phyloP scores from a whole-genome alignment of 1,140 invertebrate genomes.

The Pseudobourletiella spinata region DNA sequence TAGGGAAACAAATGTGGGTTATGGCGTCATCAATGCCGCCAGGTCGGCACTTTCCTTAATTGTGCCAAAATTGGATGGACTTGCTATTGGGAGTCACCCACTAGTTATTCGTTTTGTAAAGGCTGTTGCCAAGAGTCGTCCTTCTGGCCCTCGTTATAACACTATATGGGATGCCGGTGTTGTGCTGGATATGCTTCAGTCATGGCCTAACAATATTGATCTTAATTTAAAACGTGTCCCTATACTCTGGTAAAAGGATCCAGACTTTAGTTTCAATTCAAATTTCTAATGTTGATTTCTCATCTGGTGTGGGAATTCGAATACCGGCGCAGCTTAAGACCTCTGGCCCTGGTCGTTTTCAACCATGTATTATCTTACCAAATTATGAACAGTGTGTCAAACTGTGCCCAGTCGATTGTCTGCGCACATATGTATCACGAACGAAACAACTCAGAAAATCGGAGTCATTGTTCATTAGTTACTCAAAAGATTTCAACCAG shows the following conservation, averaged over 20 bases:
- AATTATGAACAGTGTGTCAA: neutral
- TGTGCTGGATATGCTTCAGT: neutral
- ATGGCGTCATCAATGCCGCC: neutral
- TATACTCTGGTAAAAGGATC: neutral
- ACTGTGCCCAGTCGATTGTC: neutral
- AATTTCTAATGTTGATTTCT: neutral
- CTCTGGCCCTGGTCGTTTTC: neutral
- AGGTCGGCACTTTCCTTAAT: neutral
- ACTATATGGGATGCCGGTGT: neutral
- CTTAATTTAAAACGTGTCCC: neutral
- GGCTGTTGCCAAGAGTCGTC: neutral
- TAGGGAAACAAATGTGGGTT: neutral
- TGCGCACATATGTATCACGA: neutral
- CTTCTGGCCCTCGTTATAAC: neutral
- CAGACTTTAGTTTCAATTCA: neutral
- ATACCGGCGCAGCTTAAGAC: neutral
- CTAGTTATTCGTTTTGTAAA: neutral
- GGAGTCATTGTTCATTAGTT: neutral
- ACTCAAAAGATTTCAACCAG: neutral
- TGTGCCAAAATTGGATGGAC: neutral
- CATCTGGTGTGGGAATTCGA: neutral
- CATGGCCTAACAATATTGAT: neutral
- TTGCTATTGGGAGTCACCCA: constrained; percentile 1
- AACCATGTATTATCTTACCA: neutral
- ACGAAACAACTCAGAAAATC: neutral